Evolutionary conservation across 2,113 vertebrate genomes (phyloP), one percentile per base, ranked within the genome.

Genomic region (Vulpes ferrilata): DNA sequence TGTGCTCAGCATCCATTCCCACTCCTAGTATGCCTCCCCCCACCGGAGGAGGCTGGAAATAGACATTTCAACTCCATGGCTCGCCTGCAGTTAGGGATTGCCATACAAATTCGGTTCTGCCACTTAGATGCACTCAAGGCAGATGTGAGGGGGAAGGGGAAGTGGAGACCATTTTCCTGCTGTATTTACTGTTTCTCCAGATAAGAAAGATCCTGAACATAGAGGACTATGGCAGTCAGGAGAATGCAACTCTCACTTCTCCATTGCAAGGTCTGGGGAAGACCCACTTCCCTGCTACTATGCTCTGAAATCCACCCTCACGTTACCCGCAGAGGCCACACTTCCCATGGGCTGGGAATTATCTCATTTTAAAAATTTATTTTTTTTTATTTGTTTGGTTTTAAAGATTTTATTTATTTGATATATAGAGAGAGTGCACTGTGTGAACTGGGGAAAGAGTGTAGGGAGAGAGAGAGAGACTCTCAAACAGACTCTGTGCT

Each of bases 121-220:
- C 95, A 60, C 15, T 35, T n/a, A 62, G 25, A 80, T 3, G 27
- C 15, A 7, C 48, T 67, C 69, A 5, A 53, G 90, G 23, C 93
- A 95, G 90, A 92, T 69, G 27, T 78, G 78, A 96, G 30, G 10
- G n/a, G 55, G 19, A 80, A 89, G 60, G 60, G 53, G 62, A 65
- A 74, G 35, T 23, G 22, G n/a, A 64, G 16, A 65, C 43, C 38
- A 2, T 76, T 78, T 96, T 87, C 85, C 76, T 65, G 67, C 48
- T 30, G 55, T 67, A 80, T 55, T 82, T 38, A 86, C 65, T 57
- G 25, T 20, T 57, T 86, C 51, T 96, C 22, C 65, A 78, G 67
- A 62, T 48, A 25, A 84, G 89, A 95, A 93, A 64, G 76, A 11
- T 60, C 64, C 19, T 17, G 19, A 32, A 53, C 2, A 7, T 38